Evolutionary conservation across 2,113 vertebrate species (phyloP).

Genomic region (Trichechus manatus): DNA sequence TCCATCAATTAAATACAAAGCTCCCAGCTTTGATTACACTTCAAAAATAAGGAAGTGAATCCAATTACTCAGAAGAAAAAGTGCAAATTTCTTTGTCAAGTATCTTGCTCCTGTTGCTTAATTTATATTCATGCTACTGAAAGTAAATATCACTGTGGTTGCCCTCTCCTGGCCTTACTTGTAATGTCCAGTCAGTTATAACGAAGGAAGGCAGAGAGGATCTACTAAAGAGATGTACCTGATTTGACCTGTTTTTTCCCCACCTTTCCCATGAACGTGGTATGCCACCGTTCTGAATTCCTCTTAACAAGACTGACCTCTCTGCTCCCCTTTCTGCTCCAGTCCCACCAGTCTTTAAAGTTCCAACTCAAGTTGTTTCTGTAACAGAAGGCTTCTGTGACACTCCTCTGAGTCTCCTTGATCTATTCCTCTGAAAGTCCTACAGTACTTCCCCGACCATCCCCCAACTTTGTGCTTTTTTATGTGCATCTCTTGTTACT

Average conservation of each 20-base stretch:
- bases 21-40: background rate
- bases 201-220: background rate
- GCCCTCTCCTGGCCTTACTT: background rate
- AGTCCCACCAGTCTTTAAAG: background rate
- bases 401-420: background rate
- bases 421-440: background rate
- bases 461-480: background rate
- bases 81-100: background rate
- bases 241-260: background rate
- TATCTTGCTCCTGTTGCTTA: background rate
- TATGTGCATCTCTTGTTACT: background rate
- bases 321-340: background rate
- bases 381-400: background rate
- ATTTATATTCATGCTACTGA: background rate
- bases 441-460: background rate
- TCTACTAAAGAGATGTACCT: background rate
- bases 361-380: background rate
- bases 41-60: background rate
- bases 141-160: background rate
- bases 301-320: background rate
- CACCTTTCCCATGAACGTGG: background rate
- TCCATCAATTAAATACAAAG: background rate
- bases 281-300: background rate
- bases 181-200: background rate
- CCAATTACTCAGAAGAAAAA: background rate